Evolutionary conservation across 2,797 vertebrate genomes (phyloP), one percentile per base, ranked within the genome.

Genomic region (Cetoscarus ocellatus): DNA sequence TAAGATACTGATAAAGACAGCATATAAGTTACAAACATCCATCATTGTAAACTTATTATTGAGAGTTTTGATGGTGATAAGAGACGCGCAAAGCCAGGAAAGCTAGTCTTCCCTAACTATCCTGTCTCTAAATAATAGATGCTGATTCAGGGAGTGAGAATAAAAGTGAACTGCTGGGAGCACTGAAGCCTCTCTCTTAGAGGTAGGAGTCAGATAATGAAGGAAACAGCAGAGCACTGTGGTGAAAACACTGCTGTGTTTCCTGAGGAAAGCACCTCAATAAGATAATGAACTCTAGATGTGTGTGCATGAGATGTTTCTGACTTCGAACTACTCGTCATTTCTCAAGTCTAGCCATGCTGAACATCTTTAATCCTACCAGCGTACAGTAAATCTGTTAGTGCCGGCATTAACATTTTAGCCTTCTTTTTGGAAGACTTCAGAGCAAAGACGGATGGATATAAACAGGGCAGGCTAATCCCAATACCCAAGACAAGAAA

Each of bases 381-480:
- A 42, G 48, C 58, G 3, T 67, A 69, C 72, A 53, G 67, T 49
- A 68, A 86, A 84, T 86, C 64, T 83, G 76, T 85, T 74, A 69
- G 60, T 1, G 15, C 5, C 34, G 54, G 56, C 77, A 75, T 67
- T 55, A 80, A 71, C 64, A 70, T 86, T 69, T 67, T 68, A 39
- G 53, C 62, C 58, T 63, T 56, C 54, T 69, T 75, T 79, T 47
- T 54, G 27, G 35, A 77, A 74, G 55, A 73, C 71, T 83, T 89
- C 17, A 53, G 65, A 79, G 81, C 80, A 49, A 65, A 68, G 68
- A 68, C 67, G 62, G 70, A 79, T 76, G 79, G 76, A 62, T 82
- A 72, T 82, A 87, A 87, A 86, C 86, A 75, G 81, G 79, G 76
- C 71, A 73, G 82, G 71, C 80, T 88, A 92, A 92, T 92, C 88